phyloP scores from a whole-genome alignment of 2,113 vertebrate species.

The Paramisgurnus dabryanus region DNA sequence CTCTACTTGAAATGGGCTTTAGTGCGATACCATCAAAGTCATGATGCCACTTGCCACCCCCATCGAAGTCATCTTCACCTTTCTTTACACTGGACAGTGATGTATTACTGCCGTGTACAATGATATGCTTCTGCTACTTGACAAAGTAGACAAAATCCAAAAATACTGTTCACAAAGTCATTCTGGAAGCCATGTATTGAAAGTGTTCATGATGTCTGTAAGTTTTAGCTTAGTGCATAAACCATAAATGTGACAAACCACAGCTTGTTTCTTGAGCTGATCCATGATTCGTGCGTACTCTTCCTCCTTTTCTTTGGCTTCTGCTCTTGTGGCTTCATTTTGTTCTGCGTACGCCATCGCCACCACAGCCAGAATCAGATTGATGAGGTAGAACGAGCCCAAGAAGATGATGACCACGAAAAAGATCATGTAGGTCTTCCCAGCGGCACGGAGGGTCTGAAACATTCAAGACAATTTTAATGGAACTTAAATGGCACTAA shows the following conservation, averaged over 20 bases:
- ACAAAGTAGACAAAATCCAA: conserved; percentile 3
- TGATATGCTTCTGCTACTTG: conserved; percentile 21
- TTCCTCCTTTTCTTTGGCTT: conserved; percentile 87
- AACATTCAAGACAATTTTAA: neutral
- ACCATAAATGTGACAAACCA: conserved; percentile 64
- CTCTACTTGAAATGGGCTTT: conserved; percentile 40
- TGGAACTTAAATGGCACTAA: neutral
- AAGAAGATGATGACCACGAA: conserved; percentile 93
- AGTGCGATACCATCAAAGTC: conserved; percentile 72
- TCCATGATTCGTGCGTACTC: conserved; percentile 88
- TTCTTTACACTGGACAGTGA: conserved; percentile 47
- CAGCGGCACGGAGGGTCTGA: conserved; percentile 89
- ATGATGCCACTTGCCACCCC: conserved; percentile 1
- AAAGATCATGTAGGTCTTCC: conserved; percentile 97
- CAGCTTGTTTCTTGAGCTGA: conserved; percentile 81
- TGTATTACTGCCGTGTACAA: conserved; percentile 19
- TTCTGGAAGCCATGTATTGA: too few species aligned
- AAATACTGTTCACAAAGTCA: too few species aligned
- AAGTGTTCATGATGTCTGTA: too few species aligned
- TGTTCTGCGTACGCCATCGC: conserved; percentile 95
- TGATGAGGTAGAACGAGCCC: conserved; percentile 96
- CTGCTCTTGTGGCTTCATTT: conserved; percentile 83
- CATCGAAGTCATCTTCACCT: neutral
- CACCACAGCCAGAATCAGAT: conserved; percentile 93
- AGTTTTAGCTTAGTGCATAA: too few species aligned